A percentile compares a stretch with the other conserved stretches of the same genome.
These are phyloP conservation scores for Rhombomys opimus DNA, from an alignment of 2,113 vertebrate species.

Conservation along the genomic window DNA sequence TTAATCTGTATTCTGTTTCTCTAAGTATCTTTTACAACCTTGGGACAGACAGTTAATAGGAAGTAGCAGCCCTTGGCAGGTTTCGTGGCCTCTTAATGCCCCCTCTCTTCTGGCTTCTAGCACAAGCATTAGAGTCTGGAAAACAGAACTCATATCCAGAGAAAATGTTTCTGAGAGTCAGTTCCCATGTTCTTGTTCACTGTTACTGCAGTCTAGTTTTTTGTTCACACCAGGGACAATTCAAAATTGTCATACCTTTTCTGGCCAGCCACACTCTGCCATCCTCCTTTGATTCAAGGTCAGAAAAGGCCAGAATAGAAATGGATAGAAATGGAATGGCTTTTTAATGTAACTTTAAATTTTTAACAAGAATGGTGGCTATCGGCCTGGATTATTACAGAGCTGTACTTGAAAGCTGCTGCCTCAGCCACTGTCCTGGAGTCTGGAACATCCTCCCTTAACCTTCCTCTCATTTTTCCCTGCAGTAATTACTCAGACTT, in stretches of 20 bases:
- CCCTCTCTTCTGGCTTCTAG: neutral
- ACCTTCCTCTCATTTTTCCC: neutral
- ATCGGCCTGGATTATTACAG: neutral
- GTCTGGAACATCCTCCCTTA: neutral
- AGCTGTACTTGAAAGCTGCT: neutral
- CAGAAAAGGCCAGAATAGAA: neutral
- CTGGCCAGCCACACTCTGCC: neutral
- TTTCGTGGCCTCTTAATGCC: neutral
- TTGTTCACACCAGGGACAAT: neutral
- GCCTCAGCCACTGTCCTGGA: neutral
- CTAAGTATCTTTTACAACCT: accelerated
- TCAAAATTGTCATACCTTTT: neutral
- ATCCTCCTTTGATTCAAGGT: slow-evolving; percentile 11
- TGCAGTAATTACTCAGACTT: slow-evolving; percentile 40
- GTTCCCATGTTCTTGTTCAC: neutral
- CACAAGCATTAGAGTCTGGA: neutral
- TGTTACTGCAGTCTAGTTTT: neutral
- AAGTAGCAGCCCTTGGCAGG: neutral
- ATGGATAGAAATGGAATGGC: neutral
- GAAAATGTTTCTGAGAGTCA: neutral
- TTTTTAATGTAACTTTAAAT: slow-evolving; percentile 17
- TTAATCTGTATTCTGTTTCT: neutral
- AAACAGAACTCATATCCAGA: neutral
- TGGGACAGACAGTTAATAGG: neutral
- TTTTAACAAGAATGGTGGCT: neutral